Conservation (phyloP, 2,888 invertebrate genomes). For the Synergus umbraculus region DNA sequence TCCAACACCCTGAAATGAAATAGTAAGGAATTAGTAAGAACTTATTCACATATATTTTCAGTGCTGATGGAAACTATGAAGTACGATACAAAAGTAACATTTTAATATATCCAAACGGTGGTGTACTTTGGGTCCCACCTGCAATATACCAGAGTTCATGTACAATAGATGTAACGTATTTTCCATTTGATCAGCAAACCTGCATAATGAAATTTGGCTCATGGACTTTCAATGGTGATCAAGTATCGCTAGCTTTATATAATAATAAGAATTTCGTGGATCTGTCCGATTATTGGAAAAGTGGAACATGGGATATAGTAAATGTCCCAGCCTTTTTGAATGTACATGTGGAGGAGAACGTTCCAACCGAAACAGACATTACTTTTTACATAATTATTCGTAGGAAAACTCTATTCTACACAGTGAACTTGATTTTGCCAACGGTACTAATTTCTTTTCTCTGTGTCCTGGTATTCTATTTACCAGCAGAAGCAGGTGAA, state of each 20-base stretch:
- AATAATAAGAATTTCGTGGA: slow-evolving; percentile 97
- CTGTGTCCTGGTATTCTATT: slow-evolving; percentile 97
- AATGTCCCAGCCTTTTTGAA: slow-evolving; percentile 96
- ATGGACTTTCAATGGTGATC: slow-evolving; percentile 98
- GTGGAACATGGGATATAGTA: slow-evolving; percentile 99
- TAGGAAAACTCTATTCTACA: slow-evolving; percentile 98
- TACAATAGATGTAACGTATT: slow-evolving; percentile 99
- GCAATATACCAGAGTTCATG: slow-evolving; percentile 99
- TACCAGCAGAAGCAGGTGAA: slow-evolving; percentile 99
- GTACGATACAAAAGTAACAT: slow-evolving; percentile 99
- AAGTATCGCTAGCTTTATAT: slow-evolving; percentile 95
- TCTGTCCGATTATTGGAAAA: slow-evolving; percentile 97
- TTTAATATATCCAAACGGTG: slow-evolving; percentile 95
- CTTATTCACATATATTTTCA: slow-evolving; percentile 75
- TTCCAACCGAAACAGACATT: slow-evolving; percentile 95
- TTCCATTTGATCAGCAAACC: slow-evolving; percentile 99
- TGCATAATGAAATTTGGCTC: slow-evolving; percentile 99
- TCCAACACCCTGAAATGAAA: too few species aligned
- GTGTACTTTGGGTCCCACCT: slow-evolving; percentile 99
- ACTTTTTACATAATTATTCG: slow-evolving; percentile 97
- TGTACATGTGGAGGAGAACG: slow-evolving; percentile 89
- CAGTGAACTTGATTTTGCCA: slow-evolving; percentile 98
- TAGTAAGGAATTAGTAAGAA: too few species aligned
- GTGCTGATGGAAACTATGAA: slow-evolving; percentile 99
- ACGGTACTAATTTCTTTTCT: slow-evolving; percentile 99